Percentiles rank a stretch among this genome's conserved stretches.
phyloP scores from a whole-genome alignment of 1,140 invertebrate genomes.

The Drosophila kurseongensis region DNA sequence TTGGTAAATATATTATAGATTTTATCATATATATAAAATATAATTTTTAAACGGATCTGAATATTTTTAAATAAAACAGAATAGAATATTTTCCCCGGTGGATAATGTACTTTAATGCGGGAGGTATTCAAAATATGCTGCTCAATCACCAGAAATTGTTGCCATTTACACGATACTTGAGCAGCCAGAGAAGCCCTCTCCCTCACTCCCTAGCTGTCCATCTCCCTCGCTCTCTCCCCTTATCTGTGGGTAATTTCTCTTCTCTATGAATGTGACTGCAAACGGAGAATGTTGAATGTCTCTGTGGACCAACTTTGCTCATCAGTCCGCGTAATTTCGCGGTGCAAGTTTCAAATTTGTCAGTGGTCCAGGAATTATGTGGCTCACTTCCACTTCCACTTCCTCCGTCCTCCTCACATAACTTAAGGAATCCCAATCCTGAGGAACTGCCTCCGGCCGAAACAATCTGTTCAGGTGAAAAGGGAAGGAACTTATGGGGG shows the following conservation, averaged over 20 bases:
- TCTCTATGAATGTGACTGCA: conserved; percentile 31
- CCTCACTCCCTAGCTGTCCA: not conserved
- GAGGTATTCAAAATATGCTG: conserved; percentile 30
- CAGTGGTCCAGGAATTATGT: conserved; percentile 56
- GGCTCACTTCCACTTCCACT: conserved; percentile 7
- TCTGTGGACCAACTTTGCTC: conserved; percentile 61
- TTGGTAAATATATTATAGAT: too few relatives aligned
- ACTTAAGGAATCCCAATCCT: conserved; percentile 5
- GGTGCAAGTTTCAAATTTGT: conserved; percentile 71
- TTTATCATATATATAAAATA: too few relatives aligned
- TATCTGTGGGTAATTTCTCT: conserved; percentile 40
- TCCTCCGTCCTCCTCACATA: too few relatives aligned
- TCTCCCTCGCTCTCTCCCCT: conserved; percentile 1
- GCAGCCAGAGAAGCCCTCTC: conserved; percentile 9
- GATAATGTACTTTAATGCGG: not conserved
- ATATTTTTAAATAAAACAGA: too few relatives aligned
- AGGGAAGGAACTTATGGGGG: not conserved
- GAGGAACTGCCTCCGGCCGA: conserved; percentile 44
- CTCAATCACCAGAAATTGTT: conserved; percentile 45
- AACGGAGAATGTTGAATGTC: conserved; percentile 33
- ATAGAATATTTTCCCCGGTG: not conserved
- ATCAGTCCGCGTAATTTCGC: conserved; percentile 70
- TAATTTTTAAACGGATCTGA: too few relatives aligned
- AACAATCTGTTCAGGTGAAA: conserved; percentile 58
- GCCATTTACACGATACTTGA: conserved; percentile 68